A percentile compares a stretch with the other conserved stretches of the same genome.
These are phyloP conservation scores for Lycia hirtaria DNA, from an alignment of 2,888 invertebrate species.

Conservation along the genomic window DNA sequence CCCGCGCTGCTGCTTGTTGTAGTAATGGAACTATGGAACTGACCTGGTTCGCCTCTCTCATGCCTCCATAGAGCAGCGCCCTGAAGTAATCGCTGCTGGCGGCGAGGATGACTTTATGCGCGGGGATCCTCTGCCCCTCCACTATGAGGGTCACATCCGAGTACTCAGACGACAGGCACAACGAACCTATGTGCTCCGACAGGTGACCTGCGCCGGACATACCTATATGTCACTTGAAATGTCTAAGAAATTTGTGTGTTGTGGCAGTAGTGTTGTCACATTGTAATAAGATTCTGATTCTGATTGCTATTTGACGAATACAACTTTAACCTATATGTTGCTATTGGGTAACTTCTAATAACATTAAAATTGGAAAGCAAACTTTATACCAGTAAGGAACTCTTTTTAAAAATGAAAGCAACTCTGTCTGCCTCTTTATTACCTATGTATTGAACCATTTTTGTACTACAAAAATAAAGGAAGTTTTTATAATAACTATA, in stretches of 20 bases:
- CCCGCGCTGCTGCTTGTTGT: too few relatives aligned
- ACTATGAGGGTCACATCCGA: constrained; percentile 96
- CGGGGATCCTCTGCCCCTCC: constrained; percentile 87
- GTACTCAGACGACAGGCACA: constrained; percentile 95
- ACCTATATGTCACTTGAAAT: constrained; percentile 8
- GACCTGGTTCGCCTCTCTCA: constrained; percentile 89
- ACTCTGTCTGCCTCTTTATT: too few relatives aligned
- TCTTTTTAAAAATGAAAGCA: too few relatives aligned
- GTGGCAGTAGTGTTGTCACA: background rate
- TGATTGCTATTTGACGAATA: too few relatives aligned
- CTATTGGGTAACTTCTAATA: too few relatives aligned
- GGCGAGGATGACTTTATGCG: constrained; percentile 93
- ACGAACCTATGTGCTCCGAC: constrained; percentile 93
- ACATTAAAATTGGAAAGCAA: too few relatives aligned
- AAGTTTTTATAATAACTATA: too few relatives aligned
- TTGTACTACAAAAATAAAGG: too few relatives aligned
- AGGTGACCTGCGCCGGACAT: constrained; percentile 83
- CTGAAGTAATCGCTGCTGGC: constrained; percentile 98
- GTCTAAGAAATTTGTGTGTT: background rate
- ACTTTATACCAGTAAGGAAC: too few relatives aligned
- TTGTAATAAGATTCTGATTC: too few relatives aligned
- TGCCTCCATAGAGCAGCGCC: constrained; percentile 92
- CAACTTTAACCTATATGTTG: too few relatives aligned
- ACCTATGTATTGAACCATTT: too few relatives aligned
- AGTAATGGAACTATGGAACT: background rate